These are phyloP conservation scores for Caenorhabditis sinica DNA, from an alignment of 2,888 invertebrate genomes.

Conservation along the genomic window DNA sequence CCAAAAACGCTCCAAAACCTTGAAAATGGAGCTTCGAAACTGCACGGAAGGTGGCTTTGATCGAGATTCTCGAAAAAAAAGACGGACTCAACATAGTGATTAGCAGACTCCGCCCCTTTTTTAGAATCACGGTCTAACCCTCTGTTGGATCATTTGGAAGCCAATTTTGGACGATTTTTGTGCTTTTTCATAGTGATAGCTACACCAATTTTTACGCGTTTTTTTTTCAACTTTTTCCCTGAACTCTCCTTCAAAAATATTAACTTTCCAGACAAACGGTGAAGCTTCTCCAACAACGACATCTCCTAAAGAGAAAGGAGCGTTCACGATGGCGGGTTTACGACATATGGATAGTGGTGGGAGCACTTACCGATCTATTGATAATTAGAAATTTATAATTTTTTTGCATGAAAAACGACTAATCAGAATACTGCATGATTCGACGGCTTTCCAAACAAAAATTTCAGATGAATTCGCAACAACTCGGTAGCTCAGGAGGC, in stretches of 20 bases:
- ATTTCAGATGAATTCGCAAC: conserved; percentile 58
- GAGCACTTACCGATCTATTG: conserved; percentile 70
- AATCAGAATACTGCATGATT: conserved; percentile 2
- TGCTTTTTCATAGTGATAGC: too few relatives aligned
- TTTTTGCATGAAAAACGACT: neutral
- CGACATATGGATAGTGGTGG: conserved; percentile 76
- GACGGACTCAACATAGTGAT: too few relatives aligned
- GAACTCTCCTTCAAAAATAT: neutral
- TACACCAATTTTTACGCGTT: too few relatives aligned
- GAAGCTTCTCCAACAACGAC: conserved; percentile 1
- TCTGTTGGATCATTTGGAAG: too few relatives aligned
- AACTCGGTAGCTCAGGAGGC: conserved; percentile 28
- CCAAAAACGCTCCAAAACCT: too few relatives aligned
- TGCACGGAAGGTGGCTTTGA: too few relatives aligned
- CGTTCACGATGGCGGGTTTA: conserved; percentile 70
- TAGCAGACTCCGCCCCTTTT: too few relatives aligned
- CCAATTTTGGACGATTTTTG: too few relatives aligned
- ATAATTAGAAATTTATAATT: conserved; percentile 41
- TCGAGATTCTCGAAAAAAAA: too few relatives aligned
- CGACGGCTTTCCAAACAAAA: neutral
- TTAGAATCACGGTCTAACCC: too few relatives aligned
- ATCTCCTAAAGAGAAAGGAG: conserved; percentile 44
- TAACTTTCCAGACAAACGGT: conserved; percentile 19
- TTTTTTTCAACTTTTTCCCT: neutral
- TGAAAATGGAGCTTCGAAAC: too few relatives aligned